phyloP scores from a whole-genome alignment of 2,888 invertebrate genomes.

The Netelia melanura region DNA sequence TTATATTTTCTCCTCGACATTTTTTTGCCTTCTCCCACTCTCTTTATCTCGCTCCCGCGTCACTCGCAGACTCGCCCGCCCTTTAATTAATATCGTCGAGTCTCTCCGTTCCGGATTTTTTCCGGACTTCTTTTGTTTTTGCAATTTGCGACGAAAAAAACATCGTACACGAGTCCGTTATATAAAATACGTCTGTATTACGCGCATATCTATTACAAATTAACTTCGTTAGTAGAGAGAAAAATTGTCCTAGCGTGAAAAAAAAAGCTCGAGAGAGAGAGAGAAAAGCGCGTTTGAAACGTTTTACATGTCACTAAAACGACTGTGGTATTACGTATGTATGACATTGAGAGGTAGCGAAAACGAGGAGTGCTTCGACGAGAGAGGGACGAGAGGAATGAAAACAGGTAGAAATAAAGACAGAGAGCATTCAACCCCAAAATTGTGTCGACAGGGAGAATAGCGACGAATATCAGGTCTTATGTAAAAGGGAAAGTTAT shows the following conservation, averaged over 20 bases:
- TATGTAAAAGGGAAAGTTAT: neutral
- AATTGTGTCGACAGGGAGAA: conserved; percentile 24
- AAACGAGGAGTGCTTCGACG: neutral
- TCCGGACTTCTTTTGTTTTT: conserved; percentile 5
- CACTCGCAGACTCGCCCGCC: conserved; percentile 41
- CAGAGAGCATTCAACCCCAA: neutral
- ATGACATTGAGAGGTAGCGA: neutral
- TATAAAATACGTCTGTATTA: conserved; percentile 5
- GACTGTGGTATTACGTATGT: conserved; percentile 17
- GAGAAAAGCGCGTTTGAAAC: conserved; percentile 5
- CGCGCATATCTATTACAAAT: neutral
- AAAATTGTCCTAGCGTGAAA: neutral
- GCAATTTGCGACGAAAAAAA: conserved; percentile 5
- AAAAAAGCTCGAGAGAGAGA: neutral
- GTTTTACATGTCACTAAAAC: neutral
- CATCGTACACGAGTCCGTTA: too few relatives aligned
- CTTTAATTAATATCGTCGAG: conserved; percentile 47
- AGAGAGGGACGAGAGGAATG: neutral
- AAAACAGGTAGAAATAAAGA: neutral
- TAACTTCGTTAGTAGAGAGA: conserved; percentile 19
- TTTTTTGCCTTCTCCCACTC: neutral
- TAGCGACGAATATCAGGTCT: neutral
- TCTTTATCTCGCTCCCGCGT: conserved; percentile 26
- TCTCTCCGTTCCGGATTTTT: conserved; percentile 31
- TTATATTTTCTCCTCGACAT: conserved; percentile 27